These are phyloP conservation scores for Pteropus rufus DNA, from an alignment of 2,797 vertebrate genomes.

Conservation along the genomic window DNA sequence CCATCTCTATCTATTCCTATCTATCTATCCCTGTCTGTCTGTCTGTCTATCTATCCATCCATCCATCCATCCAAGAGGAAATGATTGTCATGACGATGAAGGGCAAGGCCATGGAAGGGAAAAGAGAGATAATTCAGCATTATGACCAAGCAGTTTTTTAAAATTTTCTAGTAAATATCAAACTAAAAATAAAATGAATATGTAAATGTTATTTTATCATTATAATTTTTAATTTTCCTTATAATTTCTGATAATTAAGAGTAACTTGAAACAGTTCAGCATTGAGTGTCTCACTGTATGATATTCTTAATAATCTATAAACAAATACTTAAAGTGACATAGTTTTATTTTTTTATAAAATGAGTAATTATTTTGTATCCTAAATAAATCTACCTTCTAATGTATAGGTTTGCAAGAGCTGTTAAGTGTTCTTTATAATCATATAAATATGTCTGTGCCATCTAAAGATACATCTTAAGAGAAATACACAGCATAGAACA, in stretches of 20 bases:
- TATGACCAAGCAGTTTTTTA: not conserved
- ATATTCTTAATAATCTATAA: slow-evolving; percentile 10
- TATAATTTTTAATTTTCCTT: slow-evolving; percentile 19
- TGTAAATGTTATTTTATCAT: slow-evolving; percentile 1
- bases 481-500: not conserved
- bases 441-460: not conserved
- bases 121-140: not conserved
- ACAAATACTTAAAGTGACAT: not conserved
- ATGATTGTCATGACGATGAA: not conserved
- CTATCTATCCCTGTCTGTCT: not conserved
- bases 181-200: not conserved
- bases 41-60: not conserved
- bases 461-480: not conserved
- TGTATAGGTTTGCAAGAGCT: not conserved
- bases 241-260: slow-evolving; percentile 39
- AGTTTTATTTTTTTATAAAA: not conserved
- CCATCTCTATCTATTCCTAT: not conserved
- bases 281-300: slow-evolving; percentile 4
- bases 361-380: not conserved
- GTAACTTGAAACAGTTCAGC: not conserved
- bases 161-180: not conserved
- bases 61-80: not conserved
- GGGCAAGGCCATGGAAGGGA: not conserved
- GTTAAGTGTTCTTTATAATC: not conserved
- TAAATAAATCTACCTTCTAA: not conserved